Conservation (phyloP, 2,113 vertebrate species). For the Atrichornis clamosus region DNA sequence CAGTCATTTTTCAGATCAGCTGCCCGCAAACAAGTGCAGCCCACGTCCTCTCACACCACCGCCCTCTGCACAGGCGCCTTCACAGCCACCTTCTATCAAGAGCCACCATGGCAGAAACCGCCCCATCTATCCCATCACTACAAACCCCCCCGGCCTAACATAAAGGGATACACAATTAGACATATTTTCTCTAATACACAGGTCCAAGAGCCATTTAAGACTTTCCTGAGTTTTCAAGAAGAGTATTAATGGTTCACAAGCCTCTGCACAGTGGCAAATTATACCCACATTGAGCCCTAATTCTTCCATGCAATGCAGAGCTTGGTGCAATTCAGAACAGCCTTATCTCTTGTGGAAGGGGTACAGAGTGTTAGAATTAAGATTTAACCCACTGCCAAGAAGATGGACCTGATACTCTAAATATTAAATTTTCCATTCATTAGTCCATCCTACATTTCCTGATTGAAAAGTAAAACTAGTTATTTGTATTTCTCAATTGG, state of each 20-base stretch:
- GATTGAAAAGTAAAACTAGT: background rate
- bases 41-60: background rate
- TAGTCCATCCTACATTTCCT: background rate
- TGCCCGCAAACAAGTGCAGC: background rate
- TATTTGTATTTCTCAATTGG: background rate
- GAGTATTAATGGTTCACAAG: background rate
- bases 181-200: background rate
- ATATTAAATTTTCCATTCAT: background rate
- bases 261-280: background rate
- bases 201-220: background rate
- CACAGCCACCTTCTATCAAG: accelerated
- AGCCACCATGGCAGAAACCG: background rate
- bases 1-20: background rate
- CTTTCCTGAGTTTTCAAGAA: background rate
- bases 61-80: background rate
- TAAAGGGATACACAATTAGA: background rate
- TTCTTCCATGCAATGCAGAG: background rate
- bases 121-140: background rate
- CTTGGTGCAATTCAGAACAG: background rate
- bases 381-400: background rate
- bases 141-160: background rate
- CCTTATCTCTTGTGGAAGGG: background rate
- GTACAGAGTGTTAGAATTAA: background rate
- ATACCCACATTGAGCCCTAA: background rate
- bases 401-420: background rate